Base-by-base conservation (phyloP, 2,888 invertebrate genomes). In the Actias luna region DNA sequence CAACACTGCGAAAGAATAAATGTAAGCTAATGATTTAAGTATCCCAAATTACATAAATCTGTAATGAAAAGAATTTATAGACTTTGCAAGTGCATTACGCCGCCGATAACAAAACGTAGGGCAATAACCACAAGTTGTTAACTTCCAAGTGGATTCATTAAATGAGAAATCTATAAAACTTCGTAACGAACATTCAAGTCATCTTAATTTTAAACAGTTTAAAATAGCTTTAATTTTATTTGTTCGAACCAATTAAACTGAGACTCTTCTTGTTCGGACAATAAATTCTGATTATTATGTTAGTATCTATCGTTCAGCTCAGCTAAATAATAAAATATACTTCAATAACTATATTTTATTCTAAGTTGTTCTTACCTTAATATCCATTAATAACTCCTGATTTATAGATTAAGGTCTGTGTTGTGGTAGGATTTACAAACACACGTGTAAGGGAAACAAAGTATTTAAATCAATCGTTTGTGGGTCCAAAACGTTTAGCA, bases 171-270 rank as follows among this genome's bases (percentile, higher is more conserved):
- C 64, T 61, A 67, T 60, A 64, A 65, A 39, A 63, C 55, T 55
- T 60, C 60, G 31, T 46, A 50, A 61, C 59, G 46, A 63, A 29
- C 55, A 62, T 60, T 33, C n/a, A 65, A 42, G 66, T 69, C 64
- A 70, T 69, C 71, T 74, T 74, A 64, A 74, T 76, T 72, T 67
- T 59, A 70, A 78, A 74, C 73, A 59, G 71, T 75, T 78, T 70
- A 68, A 72, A 76, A 73, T 72, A 72, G 72, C 69, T 72, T 76
- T 73, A 70, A 76, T 74, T 78, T 74, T 71, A 70, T 73, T 69
- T 70, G 66, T 68, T 69, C 70, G 67, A 67, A 67, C 70, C 72
- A 72, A 76, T 76, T 76, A 55, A 71, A 69, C 69, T 62, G 64
- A 63, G 67, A 63, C 59, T 50, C 60, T 55, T n/a, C 29, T 29